Evolutionary conservation across 2,888 invertebrate species (phyloP).

Genomic region (Drosophila helvetica): DNA sequence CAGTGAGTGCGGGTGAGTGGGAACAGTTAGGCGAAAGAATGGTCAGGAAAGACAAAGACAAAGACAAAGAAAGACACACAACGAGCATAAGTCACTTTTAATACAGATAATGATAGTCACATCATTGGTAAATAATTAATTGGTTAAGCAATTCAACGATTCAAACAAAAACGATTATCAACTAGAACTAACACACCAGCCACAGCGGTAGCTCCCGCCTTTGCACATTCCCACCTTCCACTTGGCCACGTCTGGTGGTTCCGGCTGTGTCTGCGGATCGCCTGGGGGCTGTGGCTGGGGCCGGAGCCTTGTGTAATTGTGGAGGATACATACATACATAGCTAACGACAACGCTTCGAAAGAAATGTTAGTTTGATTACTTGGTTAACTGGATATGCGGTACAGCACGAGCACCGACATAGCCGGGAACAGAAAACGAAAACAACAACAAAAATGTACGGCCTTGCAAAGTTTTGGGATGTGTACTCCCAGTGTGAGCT

Average conservation of each 20-base stretch:
- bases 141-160: constrained; percentile 25
- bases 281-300: constrained; percentile 39
- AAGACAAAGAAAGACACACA: constrained; percentile 75
- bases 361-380: constrained; percentile 57
- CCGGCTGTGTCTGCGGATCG: constrained; percentile 10
- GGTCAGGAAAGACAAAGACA: constrained; percentile 67
- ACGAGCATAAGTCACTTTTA: constrained; percentile 81
- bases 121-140: constrained; percentile 27
- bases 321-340: constrained; percentile 38
- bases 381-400: constrained; percentile 44
- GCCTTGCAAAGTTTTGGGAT: no score
- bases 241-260: constrained; percentile 40
- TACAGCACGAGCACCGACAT: constrained; percentile 22
- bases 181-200: constrained; percentile 14
- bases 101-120: constrained; percentile 25
- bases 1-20: constrained; percentile 12
- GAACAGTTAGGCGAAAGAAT: constrained; percentile 65
- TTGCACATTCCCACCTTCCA: background rate
- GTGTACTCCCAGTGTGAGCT: no score
- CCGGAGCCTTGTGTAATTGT: constrained; percentile 68
- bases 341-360: constrained; percentile 65
- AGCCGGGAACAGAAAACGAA: no score
- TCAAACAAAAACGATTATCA: background rate
- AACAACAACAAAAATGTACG: no score
- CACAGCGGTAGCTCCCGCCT: constrained; percentile 10